These are phyloP conservation scores for Melieria crassipennis DNA, from an alignment of 2,888 invertebrate species.

Conservation along the genomic window DNA sequence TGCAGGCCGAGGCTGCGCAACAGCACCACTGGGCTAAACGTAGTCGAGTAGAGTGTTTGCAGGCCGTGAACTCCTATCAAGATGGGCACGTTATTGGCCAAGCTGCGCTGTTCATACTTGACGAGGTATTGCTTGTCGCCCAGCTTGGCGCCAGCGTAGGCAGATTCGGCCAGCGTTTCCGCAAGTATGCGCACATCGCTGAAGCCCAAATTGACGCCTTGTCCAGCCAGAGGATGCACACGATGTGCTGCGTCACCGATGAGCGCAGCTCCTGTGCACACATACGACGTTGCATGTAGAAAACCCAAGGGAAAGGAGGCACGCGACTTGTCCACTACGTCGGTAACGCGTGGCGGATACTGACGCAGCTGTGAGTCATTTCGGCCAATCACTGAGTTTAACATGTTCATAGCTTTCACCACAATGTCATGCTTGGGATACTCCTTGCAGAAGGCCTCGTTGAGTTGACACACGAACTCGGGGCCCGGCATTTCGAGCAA, in stretches of 20 bases:
- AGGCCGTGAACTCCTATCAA: constrained; percentile 88
- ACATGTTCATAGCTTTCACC: constrained; percentile 66
- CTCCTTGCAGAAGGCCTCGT: constrained; percentile 75
- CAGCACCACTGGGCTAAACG: constrained; percentile 79
- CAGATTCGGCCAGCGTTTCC: constrained; percentile 74
- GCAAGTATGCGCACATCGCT: constrained; percentile 87
- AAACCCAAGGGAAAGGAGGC: constrained; percentile 94
- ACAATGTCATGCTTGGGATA: constrained; percentile 58
- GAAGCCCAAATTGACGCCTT: constrained; percentile 97
- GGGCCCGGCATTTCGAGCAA: constrained; percentile 77
- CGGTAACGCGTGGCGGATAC: constrained; percentile 60
- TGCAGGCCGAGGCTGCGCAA: constrained; percentile 84
- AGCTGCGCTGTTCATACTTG: constrained; percentile 85
- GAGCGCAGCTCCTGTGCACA: constrained; percentile 81
- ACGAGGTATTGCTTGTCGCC: constrained; percentile 77
- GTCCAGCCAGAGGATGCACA: constrained; percentile 96
- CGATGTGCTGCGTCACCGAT: constrained; percentile 92
- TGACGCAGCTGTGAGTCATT: constrained; percentile 60
- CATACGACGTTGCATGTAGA: constrained; percentile 88
- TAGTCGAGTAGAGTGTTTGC: constrained; percentile 82
- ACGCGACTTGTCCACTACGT: constrained; percentile 66
- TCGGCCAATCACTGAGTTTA: constrained; percentile 66
- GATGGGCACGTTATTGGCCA: constrained; percentile 88
- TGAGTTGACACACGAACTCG: constrained; percentile 87
- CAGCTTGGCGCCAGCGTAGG: constrained; percentile 78